Base-by-base conservation (phyloP, 2,113 vertebrate genomes). In the Spea bombifrons region DNA sequence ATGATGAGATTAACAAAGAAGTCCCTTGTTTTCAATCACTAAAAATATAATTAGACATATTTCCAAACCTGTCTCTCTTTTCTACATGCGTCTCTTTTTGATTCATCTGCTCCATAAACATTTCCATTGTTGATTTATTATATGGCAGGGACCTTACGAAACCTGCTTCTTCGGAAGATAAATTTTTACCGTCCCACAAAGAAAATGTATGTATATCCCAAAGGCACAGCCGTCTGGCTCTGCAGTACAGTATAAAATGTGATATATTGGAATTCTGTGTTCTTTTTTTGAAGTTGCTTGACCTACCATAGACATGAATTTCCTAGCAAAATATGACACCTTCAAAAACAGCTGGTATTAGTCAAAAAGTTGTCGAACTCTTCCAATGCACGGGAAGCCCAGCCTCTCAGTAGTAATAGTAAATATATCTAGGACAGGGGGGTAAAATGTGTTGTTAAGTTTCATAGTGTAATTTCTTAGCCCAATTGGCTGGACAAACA, bases 91-190 rank as follows among this genome's bases (percentile, higher is more conserved):
- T 75, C 6, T 75, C 3, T 66, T 17, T 44, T 15, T 9, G 30
- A 15, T 49, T 44, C 6, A 68, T 55, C 30, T 68, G 55, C 47
- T 52, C 57, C 16, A 8, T 73, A 48, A 53, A 57, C 12, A 12
- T 73, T 63, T n/a, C 30, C 52, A 48, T n/a, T 53, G 3, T 73
- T 79, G 76, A 79, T 79, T 79, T 79, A 73, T 79, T 48, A 15
- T 73, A 44, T 66, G 52, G 55, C 69, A 15, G 13, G 65, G 48
- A 79, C 46, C 69, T 53, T 53, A 65, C 72, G 69, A 66, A 16
- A 49, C 50, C 52, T 73, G 43, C 15, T 55, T 46, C 45, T 72
- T 78, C 76, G 17, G 10, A 57, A 73, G 76, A 73, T 78, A 73
- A 73, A 79, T 79, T 30, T n/a, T 45, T 55, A 46, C 59, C 49